These are phyloP conservation scores for Tubiluchus corallicola DNA, from an alignment of 2,888 invertebrate genomes.

Conservation along the genomic window DNA sequence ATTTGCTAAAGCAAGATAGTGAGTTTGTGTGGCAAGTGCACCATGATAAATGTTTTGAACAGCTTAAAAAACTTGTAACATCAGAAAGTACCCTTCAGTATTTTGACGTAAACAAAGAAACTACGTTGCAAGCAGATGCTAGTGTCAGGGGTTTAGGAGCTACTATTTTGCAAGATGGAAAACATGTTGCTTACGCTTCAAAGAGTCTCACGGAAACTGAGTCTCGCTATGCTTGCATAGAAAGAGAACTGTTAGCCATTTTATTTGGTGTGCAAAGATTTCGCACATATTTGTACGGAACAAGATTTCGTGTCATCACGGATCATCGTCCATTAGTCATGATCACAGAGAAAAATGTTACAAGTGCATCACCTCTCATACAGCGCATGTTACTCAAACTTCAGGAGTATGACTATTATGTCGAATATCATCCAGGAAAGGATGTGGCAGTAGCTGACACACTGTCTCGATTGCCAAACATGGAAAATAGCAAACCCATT, in stretches of 20 bases:
- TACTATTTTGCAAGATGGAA: constrained; percentile 18
- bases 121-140: constrained; percentile 20
- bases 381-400: constrained; percentile 24
- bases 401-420: constrained; percentile 18
- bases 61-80: constrained; percentile 18
- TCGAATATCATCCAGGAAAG: constrained; percentile 21
- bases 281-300: too few relatives aligned
- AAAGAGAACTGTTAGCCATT: constrained; percentile 26
- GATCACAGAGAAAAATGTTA: constrained; percentile 21
- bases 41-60: constrained; percentile 17
- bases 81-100: constrained; percentile 18
- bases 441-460: constrained; percentile 19
- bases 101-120: constrained; percentile 18
- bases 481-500: too few relatives aligned
- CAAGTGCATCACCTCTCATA: constrained; percentile 23
- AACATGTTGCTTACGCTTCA: constrained; percentile 24
- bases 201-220: constrained; percentile 20
- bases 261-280: too few relatives aligned
- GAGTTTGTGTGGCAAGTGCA: constrained; percentile 8
- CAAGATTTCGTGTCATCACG: constrained; percentile 22
- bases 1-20: constrained; percentile 11
- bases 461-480: constrained; percentile 15
- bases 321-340: constrained; percentile 27
- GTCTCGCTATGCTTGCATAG: constrained; percentile 24
- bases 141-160: constrained; percentile 22